phyloP scores from a whole-genome alignment of 2,797 vertebrate genomes.

The Coregonus suidteri region DNA sequence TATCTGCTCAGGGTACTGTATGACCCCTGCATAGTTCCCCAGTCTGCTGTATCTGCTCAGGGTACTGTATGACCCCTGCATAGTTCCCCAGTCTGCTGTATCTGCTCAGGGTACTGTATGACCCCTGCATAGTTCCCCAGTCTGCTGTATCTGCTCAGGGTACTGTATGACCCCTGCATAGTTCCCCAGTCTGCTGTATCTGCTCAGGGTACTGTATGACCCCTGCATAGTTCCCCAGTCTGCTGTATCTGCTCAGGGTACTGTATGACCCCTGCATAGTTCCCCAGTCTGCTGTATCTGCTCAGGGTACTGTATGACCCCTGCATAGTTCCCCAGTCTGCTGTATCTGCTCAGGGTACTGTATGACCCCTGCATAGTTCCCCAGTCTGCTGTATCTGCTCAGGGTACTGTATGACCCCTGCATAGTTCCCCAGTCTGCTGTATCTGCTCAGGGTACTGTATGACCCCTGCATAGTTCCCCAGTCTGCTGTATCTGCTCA shows the following conservation, averaged over 20 bases:
- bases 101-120: neutral
- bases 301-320: neutral
- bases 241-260: neutral
- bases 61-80: neutral
- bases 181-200: neutral
- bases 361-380: neutral
- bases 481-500: neutral
- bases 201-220: neutral
- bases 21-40: no score
- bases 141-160: neutral
- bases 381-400: neutral
- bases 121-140: neutral
- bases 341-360: neutral
- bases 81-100: neutral
- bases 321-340: neutral
- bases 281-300: neutral
- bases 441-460: neutral
- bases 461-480: no score
- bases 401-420: neutral
- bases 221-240: neutral
- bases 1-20: neutral
- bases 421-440: neutral
- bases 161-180: neutral
- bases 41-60: neutral
- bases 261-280: neutral